Base-by-base conservation (phyloP, 1,140 invertebrate species). In the Zaprionus africanus region DNA sequence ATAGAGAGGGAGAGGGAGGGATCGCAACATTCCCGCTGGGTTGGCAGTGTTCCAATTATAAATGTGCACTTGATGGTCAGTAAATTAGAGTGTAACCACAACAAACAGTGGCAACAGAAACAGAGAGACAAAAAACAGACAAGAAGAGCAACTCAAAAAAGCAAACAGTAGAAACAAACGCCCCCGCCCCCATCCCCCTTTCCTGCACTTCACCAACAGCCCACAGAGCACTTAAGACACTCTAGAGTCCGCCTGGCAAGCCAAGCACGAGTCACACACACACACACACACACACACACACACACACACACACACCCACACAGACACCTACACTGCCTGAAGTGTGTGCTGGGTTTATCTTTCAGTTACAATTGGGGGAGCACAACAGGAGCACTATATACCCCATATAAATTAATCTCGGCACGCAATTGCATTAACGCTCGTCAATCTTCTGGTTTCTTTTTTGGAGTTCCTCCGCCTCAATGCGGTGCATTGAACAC, bases 71-170 rank as follows among this genome's bases (percentile, higher is more conserved):
- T 84, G 78, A 85, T 85, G 71, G 78, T 56, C 75, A 84, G 75
- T 85, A 85, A 85, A 85, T 84, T 85, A 85, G 77, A 81, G 78
- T 85, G 70, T 81, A 84, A 78, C 82, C 81, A 81, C 78, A 85
- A 78, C 69, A 84, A 63, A 81, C 65, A 43, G 46, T 57, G 31
- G 28, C 38, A 28, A 34, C 31, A 36, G 17, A 12, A 38, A 15
- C 36, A 46, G 41, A 28, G n/a, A 28, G 13, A 54, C 12, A 61
- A 61, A 54, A 54, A 73, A 43, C 19, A 49, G 34, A 22, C 19
- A 15, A 12, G 56, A 22, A 69, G 60, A 34, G 68, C 66, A 71
- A 76, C 66, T 66, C 61, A 66, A 60, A 60, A 46, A 68, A 68
- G 19, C 31, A 66, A 41, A 19, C 19, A 60, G 17, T 43, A 36